phyloP scores from a whole-genome alignment of 2,888 invertebrate genomes.

The Morpho deidamia region DNA sequence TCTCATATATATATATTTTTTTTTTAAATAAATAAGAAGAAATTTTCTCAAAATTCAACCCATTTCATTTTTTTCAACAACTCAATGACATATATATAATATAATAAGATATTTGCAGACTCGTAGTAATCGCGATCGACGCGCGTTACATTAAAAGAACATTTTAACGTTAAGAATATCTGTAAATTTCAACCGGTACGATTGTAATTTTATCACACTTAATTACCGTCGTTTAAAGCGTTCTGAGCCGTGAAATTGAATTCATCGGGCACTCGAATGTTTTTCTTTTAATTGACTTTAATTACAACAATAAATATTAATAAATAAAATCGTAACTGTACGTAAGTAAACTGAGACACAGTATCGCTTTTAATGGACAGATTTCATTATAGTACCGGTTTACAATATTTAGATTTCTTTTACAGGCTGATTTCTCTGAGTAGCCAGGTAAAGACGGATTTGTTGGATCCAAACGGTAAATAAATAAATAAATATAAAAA shows the following conservation, averaged over 20 bases:
- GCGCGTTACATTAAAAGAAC: slow-evolving; percentile 4
- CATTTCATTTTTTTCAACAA: too few species aligned
- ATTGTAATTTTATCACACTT: slow-evolving; percentile 17
- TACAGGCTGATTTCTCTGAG: too few species aligned
- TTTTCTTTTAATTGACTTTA: slow-evolving; percentile 7
- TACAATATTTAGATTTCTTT: too few species aligned
- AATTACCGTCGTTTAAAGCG: slow-evolving; percentile 10
- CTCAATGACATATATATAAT: too few species aligned
- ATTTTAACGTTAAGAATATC: not conserved
- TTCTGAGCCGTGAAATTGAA: slow-evolving; percentile 14
- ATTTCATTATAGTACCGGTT: too few species aligned
- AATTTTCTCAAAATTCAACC: too few species aligned
- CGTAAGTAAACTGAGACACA: slow-evolving; percentile 1
- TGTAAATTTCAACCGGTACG: slow-evolving; percentile 10
- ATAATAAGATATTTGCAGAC: too few species aligned
- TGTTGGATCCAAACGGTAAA: too few species aligned
- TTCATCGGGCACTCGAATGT: slow-evolving; percentile 2
- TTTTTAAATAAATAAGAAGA: too few species aligned
- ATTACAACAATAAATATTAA: slow-evolving; percentile 2
- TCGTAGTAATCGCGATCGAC: not conserved
- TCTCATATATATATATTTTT: too few species aligned
- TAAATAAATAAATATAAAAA: too few species aligned
- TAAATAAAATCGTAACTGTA: slow-evolving; percentile 1
- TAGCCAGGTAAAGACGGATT: too few species aligned
- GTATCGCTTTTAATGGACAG: not conserved